A percentile compares a stretch with the other conserved stretches of the same genome.
These are phyloP conservation scores for Oreohelix idahoensis DNA, from an alignment of 1,140 invertebrate genomes.

Conservation along the genomic window DNA sequence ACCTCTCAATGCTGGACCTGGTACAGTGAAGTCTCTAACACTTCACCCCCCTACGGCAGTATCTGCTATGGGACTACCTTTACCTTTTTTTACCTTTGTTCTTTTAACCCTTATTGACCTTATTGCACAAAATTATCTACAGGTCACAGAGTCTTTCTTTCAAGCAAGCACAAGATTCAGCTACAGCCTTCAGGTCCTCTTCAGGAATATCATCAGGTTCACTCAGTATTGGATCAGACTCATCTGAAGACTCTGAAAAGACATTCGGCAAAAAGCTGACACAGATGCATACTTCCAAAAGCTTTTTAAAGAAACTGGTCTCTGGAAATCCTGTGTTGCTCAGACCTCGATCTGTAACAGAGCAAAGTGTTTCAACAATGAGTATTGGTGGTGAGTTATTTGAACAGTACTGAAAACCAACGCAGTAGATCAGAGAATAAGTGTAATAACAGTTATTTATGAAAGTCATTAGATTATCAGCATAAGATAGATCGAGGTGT, in stretches of 20 bases:
- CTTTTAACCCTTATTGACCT: too few species aligned
- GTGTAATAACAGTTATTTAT: too few species aligned
- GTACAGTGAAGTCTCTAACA: too few species aligned
- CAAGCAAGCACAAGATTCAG: neutral
- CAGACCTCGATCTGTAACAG: constrained; percentile 1
- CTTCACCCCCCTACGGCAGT: too few species aligned
- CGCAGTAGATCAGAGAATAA: too few species aligned
- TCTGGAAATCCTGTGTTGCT: constrained; percentile 18
- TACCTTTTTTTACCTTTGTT: too few species aligned
- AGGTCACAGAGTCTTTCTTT: neutral
- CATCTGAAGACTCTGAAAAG: constrained; percentile 7
- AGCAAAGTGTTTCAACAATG: constrained; percentile 21
- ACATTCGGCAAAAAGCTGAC: neutral
- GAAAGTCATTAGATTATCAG: too few species aligned
- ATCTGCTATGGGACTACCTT: too few species aligned
- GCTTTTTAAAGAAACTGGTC: constrained; percentile 14
- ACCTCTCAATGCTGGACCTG: too few species aligned
- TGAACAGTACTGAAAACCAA: too few species aligned
- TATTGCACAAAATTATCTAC: too few species aligned
- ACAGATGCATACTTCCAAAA: neutral
- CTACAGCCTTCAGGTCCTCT: neutral
- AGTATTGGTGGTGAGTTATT: constrained; percentile 11
- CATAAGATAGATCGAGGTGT: too few species aligned
- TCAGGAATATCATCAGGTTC: neutral
- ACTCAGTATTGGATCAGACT: constrained; percentile 21